Evolutionary conservation across 2,797 vertebrate genomes (phyloP).

Genomic region (Aselliscus stoliczkanus): DNA sequence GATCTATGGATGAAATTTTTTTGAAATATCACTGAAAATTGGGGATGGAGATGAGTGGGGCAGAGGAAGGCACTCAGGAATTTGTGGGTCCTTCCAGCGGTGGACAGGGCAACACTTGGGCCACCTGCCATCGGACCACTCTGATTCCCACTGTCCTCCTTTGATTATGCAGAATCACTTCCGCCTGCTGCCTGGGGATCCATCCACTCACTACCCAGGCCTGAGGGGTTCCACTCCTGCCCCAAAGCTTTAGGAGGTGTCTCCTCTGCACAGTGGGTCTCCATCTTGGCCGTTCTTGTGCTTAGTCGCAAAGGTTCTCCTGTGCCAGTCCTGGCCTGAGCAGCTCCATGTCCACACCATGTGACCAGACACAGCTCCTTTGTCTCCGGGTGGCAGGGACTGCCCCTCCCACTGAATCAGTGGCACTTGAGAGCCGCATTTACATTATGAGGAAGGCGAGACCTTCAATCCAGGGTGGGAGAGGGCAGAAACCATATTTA

Average conservation of each 20-base stretch:
- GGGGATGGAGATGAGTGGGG: neutral
- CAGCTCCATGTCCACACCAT: neutral
- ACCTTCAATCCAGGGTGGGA: neutral
- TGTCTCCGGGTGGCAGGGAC: neutral
- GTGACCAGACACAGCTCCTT: neutral
- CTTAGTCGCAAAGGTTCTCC: neutral
- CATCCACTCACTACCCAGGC: no score
- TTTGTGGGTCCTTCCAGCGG: neutral
- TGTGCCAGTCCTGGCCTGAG: neutral
- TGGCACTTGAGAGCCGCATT: neutral
- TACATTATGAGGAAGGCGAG: neutral
- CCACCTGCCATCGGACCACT: neutral
- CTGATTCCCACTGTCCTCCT: neutral
- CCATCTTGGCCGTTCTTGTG: neutral
- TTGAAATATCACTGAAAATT: neutral
- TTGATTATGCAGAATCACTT: neutral
- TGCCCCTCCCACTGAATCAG: neutral
- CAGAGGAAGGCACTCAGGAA: neutral
- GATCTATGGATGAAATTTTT: neutral
- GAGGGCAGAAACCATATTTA: neutral
- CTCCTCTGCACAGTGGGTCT: neutral
- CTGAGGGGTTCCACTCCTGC: neutral
- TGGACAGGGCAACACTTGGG: no score
- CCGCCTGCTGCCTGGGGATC: neutral
- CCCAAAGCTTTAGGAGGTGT: neutral